Base-by-base conservation (phyloP, 2,113 vertebrate genomes). In the Xyliphius kryptos region DNA sequence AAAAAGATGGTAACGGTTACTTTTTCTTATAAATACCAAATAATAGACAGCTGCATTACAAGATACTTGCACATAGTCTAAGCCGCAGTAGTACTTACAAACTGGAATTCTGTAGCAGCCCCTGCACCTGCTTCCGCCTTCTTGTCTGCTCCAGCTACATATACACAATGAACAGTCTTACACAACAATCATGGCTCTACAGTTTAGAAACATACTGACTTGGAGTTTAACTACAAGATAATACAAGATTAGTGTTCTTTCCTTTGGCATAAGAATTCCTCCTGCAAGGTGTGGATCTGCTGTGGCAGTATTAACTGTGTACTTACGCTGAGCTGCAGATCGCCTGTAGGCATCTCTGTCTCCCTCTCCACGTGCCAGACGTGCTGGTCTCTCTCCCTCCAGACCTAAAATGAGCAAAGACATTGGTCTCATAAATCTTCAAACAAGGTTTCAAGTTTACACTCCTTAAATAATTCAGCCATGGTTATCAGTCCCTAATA, bases 81-180 rank as follows among this genome's bases (percentile, higher is more conserved):
- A n/a, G n/a, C n/a, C n/a, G n/a, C n/a, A n/a, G n/a, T 32, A 5
- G 16, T 81, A 97, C 96, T 98, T 83, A 99, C 96, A 15, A 99
- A 99, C 76, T 97, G 94, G 84, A 99, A 99, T 77, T 99, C 96
- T 1, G 96, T 96, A 15, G 95, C 93, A 63, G 96, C 88, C 80
- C 96, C 96, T 73, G 96, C 96, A 46, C 96, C 96, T 0, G 96
- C 96, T 77, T 99, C 96, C 0, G 94, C 96, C 77, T 99, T 99
- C 87, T 98, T 99, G 80, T 99, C 96, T 47, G 92, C 89, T 68
- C 94, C 96, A 86, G 92, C 95, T 98, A 67, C 0, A 61, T 41
- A 41, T 1, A 7, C 2, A 46, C 43, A 46, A 46, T n/a, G n/a
- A n/a, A 46, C 43, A 46, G 6, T 2, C 3, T 4, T 15, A 13